Conservation (phyloP, 1,140 invertebrate species). For the Dolichoris vasculosae region DNA sequence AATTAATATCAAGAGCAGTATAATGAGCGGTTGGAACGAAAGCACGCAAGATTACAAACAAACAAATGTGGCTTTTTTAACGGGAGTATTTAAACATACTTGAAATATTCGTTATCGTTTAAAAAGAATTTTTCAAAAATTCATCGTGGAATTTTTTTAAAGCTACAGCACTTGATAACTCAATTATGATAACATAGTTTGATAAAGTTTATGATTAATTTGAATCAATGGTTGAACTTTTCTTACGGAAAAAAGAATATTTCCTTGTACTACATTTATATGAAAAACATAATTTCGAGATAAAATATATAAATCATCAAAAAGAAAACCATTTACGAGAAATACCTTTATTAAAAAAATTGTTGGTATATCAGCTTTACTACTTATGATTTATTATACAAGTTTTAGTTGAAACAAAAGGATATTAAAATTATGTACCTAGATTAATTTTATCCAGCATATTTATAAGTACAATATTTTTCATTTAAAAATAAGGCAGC, state of each 20-base stretch:
- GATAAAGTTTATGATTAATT: background rate
- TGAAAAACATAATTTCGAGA: too few relatives aligned
- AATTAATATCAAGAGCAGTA: slow-evolving; percentile 24
- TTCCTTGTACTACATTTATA: background rate
- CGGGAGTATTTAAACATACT: background rate
- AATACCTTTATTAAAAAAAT: background rate
- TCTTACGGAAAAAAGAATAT: background rate
- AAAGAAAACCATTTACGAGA: background rate
- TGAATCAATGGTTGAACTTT: background rate
- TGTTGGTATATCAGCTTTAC: background rate
- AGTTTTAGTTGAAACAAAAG: background rate
- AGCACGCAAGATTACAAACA: background rate
- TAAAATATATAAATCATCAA: too few relatives aligned
- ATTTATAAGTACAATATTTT: background rate
- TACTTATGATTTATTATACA: background rate
- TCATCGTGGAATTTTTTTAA: background rate
- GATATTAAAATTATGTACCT: background rate
- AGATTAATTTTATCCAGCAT: background rate
- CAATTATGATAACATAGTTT: background rate
- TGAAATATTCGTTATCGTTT: background rate
- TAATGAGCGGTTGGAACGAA: background rate
- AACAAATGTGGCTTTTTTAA: background rate
- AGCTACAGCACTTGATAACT: background rate
- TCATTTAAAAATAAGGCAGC: background rate
- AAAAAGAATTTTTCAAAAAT: background rate